A percentile compares a stretch with the other conserved stretches of the same genome.
Conservation (phyloP, 2,113 vertebrate species). For the Puma concolor region DNA sequence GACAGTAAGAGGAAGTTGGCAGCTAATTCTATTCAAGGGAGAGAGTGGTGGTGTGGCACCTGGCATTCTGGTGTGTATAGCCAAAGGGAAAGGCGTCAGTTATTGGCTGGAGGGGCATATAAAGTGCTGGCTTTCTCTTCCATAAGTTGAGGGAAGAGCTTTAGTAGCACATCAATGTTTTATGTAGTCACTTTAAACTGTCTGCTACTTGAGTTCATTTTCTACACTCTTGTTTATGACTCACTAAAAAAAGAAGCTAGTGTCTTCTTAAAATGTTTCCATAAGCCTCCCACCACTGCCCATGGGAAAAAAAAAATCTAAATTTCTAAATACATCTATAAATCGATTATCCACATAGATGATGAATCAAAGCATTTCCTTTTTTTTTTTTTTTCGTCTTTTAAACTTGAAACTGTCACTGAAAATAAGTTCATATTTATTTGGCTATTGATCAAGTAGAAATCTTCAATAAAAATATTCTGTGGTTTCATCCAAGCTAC, state of each 20-base stretch:
- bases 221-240: constrained; percentile 46
- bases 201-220: constrained; percentile 54
- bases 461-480: constrained; percentile 78
- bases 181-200: constrained; percentile 45
- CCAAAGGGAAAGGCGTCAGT: not conserved
- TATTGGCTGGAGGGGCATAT: not conserved
- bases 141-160: not conserved
- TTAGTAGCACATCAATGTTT: not conserved
- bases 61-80: not conserved
- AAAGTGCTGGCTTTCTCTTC: not conserved
- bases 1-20: not conserved
- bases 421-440: constrained; percentile 67
- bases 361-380: constrained; percentile 29
- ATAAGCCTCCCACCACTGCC: not conserved
- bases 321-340: constrained; percentile 46
- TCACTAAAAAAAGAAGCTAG: constrained; percentile 51
- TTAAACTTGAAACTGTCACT: constrained; percentile 77
- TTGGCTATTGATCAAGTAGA: constrained; percentile 79
- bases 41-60: not conserved
- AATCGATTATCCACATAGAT: constrained; percentile 50
- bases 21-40: not conserved
- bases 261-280: constrained; percentile 56
- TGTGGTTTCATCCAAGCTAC: constrained; percentile 65
- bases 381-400: constrained; percentile 26
- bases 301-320: not conserved